phyloP scores from a whole-genome alignment of 2,113 vertebrate species.

The Bambusicola thoracicus region DNA sequence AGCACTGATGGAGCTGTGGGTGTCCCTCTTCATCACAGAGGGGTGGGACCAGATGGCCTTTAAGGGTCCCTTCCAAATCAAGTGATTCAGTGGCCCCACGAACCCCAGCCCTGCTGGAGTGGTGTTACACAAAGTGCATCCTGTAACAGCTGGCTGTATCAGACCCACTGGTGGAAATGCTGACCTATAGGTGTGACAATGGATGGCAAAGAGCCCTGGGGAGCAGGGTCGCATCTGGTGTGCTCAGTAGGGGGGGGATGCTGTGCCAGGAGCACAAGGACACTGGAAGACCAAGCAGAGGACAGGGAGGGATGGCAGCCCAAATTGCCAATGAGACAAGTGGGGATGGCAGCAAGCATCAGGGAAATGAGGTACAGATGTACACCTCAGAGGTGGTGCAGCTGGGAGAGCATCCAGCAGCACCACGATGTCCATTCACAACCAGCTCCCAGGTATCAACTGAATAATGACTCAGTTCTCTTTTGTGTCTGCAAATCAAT shows the following conservation, averaged over 20 bases:
- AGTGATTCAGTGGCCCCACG: not conserved
- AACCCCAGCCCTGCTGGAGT: not conserved
- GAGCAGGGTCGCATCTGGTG: not conserved
- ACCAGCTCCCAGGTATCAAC: not conserved
- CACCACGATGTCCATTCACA: fast-evolving
- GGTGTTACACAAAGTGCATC: not conserved
- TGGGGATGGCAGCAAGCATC: not conserved
- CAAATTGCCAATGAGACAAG: not conserved
- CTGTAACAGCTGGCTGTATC: not conserved
- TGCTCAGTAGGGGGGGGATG: not conserved
- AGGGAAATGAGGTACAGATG: not conserved
- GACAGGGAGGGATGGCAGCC: too few relatives aligned
- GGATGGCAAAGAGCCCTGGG: not conserved
- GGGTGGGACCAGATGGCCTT: too few relatives aligned
- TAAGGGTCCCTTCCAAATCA: too few relatives aligned
- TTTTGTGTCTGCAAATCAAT: slow-evolving; percentile 43
- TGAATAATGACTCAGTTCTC: slow-evolving; percentile 42
- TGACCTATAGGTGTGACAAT: not conserved
- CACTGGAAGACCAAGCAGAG: not conserved
- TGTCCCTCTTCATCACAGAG: too few relatives aligned
- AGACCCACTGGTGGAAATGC: not conserved
- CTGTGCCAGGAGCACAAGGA: not conserved
- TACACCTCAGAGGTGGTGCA: not conserved
- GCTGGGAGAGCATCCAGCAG: not conserved
- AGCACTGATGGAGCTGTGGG: too few relatives aligned